Conservation (phyloP, 2,797 vertebrate species). For the Danio albolineatus region DNA sequence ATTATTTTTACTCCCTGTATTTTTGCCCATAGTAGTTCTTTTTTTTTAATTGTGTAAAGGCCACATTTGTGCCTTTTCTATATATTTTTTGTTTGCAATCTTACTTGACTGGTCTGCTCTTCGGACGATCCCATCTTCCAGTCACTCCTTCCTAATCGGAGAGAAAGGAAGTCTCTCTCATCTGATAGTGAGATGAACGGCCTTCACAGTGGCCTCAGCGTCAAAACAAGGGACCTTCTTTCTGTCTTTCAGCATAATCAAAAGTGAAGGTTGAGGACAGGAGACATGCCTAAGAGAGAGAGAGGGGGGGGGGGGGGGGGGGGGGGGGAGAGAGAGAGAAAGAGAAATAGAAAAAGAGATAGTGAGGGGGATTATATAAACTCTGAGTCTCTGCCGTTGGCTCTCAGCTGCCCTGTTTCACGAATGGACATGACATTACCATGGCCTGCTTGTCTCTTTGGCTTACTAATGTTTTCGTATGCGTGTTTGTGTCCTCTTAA, state of each 20-base stretch:
- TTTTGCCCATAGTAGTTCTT: no score
- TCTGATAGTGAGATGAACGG: conserved; percentile 30
- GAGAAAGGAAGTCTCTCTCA: conserved; percentile 27
- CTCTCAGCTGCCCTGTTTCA: conserved; percentile 41
- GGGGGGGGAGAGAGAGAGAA: conserved; percentile 48
- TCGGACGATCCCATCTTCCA: not conserved
- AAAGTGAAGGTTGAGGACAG: conserved; percentile 36
- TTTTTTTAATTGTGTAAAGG: not conserved
- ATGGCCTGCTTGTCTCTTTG: conserved; percentile 35
- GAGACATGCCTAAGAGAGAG: conserved; percentile 42
- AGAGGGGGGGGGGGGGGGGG: no score
- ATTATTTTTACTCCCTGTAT: no score
- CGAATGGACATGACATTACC: conserved; percentile 41
- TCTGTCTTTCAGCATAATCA: conserved; percentile 26
- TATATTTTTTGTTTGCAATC: conserved; percentile 5
- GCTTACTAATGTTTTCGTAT: conserved; percentile 31
- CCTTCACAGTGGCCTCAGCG: conserved; percentile 28
- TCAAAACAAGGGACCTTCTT: conserved; percentile 8
- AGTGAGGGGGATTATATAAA: conserved; percentile 50
- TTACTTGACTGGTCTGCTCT: conserved; percentile 47
- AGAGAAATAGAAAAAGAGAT: not conserved
- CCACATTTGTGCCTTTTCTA: not conserved
- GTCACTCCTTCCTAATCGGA: conserved; percentile 15
- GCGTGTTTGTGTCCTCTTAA: conserved; percentile 27
- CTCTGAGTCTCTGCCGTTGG: conserved; percentile 17